phyloP scores from a whole-genome alignment of 2,797 vertebrate genomes.

The Acanthiza pusilla region DNA sequence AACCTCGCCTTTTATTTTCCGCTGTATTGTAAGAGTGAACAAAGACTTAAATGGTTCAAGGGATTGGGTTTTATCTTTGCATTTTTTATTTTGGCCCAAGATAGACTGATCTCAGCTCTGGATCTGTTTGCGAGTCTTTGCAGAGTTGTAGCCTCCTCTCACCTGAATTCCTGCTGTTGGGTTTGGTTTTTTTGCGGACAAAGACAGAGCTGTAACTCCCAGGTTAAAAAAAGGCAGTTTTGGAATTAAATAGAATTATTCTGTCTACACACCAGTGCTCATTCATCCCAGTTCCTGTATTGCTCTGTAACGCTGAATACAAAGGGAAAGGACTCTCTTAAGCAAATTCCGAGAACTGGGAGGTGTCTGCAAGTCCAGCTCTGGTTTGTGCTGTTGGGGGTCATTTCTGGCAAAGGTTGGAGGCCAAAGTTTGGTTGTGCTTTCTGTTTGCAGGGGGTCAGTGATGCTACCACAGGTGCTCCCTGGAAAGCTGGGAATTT shows the following conservation, averaged over 20 bases:
- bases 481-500: not conserved
- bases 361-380: conserved; percentile 1
- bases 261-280: not conserved
- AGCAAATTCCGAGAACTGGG: conserved; percentile 8
- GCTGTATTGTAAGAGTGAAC: not conserved
- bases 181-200: not conserved
- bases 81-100: not conserved
- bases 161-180: not conserved
- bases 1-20: not conserved
- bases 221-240: not conserved
- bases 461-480: not conserved
- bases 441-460: not conserved
- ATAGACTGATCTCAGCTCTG: not conserved
- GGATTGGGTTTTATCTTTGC: not conserved
- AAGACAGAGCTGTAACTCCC: not conserved
- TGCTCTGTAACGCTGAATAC: not conserved
- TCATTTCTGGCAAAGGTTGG: conserved; percentile 32
- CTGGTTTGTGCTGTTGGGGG: not conserved
- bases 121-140: not conserved
- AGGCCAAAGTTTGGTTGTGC: not conserved
- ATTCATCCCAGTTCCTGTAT: not conserved
- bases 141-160: not conserved
- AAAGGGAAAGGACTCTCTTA: not conserved
- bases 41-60: not conserved
- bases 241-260: not conserved